Conservation (phyloP, 2,888 invertebrate genomes). For the Microctonus aethiopoides region DNA sequence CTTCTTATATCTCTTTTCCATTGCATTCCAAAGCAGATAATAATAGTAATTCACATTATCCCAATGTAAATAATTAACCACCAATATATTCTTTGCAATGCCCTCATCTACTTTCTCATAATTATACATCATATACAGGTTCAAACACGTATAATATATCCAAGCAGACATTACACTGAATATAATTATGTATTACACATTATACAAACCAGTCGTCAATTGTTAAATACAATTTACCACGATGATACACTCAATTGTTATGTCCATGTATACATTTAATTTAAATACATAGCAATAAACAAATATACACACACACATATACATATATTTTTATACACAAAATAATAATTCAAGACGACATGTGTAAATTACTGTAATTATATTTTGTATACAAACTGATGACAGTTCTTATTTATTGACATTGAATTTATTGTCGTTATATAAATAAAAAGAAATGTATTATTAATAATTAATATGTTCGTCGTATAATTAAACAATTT, state of each 20-base stretch:
- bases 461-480: too few species aligned
- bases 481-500: too few species aligned
- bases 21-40: not conserved
- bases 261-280: too few species aligned
- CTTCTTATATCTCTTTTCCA: not conserved
- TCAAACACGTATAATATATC: too few species aligned
- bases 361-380: not conserved
- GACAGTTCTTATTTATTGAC: slow-evolving; percentile 1
- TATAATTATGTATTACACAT: not conserved
- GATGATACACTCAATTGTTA: not conserved
- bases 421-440: not conserved
- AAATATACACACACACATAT: too few species aligned
- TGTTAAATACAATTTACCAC: not conserved
- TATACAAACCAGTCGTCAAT: not conserved
- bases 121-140: too few species aligned
- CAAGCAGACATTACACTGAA: not conserved
- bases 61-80: not conserved
- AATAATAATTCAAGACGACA: not conserved
- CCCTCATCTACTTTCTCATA: not conserved
- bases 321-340: not conserved
- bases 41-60: not conserved
- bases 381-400: not conserved
- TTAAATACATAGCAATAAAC: too few species aligned
- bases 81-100: not conserved
- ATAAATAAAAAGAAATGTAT: too few species aligned